Evolutionary conservation across 2,888 invertebrate species (phyloP), one percentile per base, ranked within the genome.

Genomic region (Drosophila yooni): DNA sequence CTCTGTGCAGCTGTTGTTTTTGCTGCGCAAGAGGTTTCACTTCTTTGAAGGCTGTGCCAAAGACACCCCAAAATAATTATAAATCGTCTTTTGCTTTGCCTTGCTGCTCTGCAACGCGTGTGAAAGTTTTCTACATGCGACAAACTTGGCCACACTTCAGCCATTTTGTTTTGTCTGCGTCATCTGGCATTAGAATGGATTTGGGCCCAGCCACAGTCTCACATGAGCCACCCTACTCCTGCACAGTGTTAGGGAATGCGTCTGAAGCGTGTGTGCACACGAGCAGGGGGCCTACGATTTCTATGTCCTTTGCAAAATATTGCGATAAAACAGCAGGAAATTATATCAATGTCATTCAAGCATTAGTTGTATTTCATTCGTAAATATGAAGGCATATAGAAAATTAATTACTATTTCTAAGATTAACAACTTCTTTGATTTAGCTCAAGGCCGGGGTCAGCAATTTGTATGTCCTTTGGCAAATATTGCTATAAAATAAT

Each of bases 1-100:
- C 46, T 46, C 46, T 34, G 25, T 43, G 86, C 86, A 86, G 86
- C 86, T 86, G 86, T 88, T 86, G 81, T 88, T 85, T 85, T 82
- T 38, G 73, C 43, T 72, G 48, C 68, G 64, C 62, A 29, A 69
- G 74, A 74, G 74, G 72, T 79, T 88, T 85, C 79, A 13, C 3
- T 38, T 38, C 38, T 38, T 38, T 80, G 33, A 66, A 69, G 81
- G 43, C 70, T 65, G 38, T 70, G 63, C 54, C 59, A 52, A 70
- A 88, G 88, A 88, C 90, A 88, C 90, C 90, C 90, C 81, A 75
- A 70, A 82, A 38, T 56, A 56, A 76, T 76, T 64, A 62, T 56
- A 64, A 78, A 65, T 75, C 78, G 58, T 70, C 65, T 71, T 68
- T 70, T 60, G 68, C 69, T 15, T 46, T 65, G 36, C 54, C 36